A percentile compares a stretch with the other conserved stretches of the same genome.
Conservation (phyloP, 1,140 invertebrate genomes). For the Aphaenogaster floridana region DNA sequence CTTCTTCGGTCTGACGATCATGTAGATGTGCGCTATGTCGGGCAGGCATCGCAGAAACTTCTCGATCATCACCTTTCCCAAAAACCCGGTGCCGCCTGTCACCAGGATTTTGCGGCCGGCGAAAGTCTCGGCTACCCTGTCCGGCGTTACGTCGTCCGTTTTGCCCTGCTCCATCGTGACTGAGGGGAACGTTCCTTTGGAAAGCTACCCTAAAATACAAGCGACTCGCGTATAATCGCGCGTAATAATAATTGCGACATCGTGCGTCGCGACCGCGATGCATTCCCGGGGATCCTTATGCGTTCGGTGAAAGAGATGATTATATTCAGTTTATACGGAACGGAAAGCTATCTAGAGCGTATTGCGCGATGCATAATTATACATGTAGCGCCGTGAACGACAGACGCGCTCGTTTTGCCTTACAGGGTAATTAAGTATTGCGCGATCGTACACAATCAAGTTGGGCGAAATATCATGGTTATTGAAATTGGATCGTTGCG, state of each 20-base stretch:
- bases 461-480: neutral
- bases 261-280: neutral
- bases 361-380: conserved; percentile 35
- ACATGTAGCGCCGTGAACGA: neutral
- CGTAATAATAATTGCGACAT: neutral
- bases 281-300: neutral
- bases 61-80: conserved; percentile 91
- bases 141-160: conserved; percentile 78
- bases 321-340: conserved; percentile 4
- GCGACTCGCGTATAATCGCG: neutral
- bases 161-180: conserved; percentile 42
- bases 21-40: conserved; percentile 91
- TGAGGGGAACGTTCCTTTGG: neutral
- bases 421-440: conserved; percentile 19
- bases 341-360: conserved; percentile 6
- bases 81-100: conserved; percentile 90
- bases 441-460: neutral
- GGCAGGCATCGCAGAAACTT: conserved; percentile 90
- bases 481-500: neutral
- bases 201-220: conserved; percentile 13
- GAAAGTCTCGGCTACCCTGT: conserved; percentile 84
- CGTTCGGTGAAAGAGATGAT: neutral
- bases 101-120: conserved; percentile 87
- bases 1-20: conserved; percentile 93
- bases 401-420: neutral